A percentile compares a stretch with the other conserved stretches of the same genome.
Evolutionary conservation across 1,140 invertebrate genomes (phyloP).

Genomic region (Temnothorax curvispinosus): DNA sequence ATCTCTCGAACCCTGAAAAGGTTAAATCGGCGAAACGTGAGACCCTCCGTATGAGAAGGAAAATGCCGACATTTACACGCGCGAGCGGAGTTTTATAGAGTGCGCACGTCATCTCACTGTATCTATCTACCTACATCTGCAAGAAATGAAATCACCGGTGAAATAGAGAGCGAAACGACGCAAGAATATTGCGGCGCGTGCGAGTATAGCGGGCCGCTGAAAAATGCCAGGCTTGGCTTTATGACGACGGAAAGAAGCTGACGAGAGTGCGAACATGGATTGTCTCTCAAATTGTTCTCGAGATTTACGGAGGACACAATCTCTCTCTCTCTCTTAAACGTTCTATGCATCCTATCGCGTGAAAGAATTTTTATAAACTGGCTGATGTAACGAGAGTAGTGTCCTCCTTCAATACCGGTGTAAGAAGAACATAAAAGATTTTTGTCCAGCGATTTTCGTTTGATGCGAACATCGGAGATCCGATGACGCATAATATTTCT

Average conservation of each 20-base stretch:
- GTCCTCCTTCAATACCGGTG: not conserved
- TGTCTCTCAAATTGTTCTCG: constrained; percentile 12
- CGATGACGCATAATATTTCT: not conserved
- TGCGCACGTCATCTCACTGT: not conserved
- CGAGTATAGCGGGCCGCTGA: not conserved
- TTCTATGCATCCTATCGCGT: not conserved
- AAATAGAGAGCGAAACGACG: constrained; percentile 20
- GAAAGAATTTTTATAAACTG: not conserved
- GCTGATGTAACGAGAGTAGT: not conserved
- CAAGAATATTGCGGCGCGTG: constrained; percentile 27
- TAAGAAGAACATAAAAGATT: not conserved
- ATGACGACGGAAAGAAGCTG: not conserved
- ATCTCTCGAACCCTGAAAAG: not conserved
- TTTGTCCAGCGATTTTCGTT: not conserved
- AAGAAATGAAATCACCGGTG: constrained; percentile 37
- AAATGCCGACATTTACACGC: not conserved
- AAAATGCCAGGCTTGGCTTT: constrained; percentile 5
- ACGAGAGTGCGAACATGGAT: not conserved
- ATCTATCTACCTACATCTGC: constrained; percentile 1
- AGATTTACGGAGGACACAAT: constrained; percentile 14
- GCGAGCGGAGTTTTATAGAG: not conserved
- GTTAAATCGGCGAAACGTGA: not conserved
- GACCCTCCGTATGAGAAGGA: not conserved
- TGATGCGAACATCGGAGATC: not conserved
- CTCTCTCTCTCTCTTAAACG: not conserved